Percentiles rank a stretch among this genome's conserved stretches.
Conservation (phyloP, 2,888 invertebrate genomes). For the Protophormia terraenovae region DNA sequence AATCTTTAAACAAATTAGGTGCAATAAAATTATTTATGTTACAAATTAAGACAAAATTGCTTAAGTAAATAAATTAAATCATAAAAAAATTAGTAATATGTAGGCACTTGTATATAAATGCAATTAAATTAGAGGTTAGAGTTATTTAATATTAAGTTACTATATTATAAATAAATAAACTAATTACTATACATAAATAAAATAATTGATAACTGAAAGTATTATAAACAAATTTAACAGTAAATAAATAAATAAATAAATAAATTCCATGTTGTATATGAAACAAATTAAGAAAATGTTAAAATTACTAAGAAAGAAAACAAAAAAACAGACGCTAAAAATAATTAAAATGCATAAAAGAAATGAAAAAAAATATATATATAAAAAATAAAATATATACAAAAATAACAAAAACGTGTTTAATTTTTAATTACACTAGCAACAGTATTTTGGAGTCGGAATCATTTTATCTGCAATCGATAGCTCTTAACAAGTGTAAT, state of each 20-base stretch:
- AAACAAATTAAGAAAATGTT: slow-evolving; percentile 54
- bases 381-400: not conserved
- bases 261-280: slow-evolving; percentile 58
- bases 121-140: slow-evolving; percentile 51
- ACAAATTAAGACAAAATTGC: slow-evolving; percentile 48
- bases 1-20: slow-evolving; percentile 50
- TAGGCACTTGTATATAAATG: slow-evolving; percentile 64
- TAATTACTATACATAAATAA: slow-evolving; percentile 2
- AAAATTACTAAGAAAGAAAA: slow-evolving; percentile 23
- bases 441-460: too few species aligned
- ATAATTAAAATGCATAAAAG: slow-evolving; percentile 32
- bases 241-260: not conserved
- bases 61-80: slow-evolving; percentile 11
- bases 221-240: slow-evolving; percentile 41
- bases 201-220: slow-evolving; percentile 36
- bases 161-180: slow-evolving; percentile 1
- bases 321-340: slow-evolving; percentile 31
- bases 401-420: not conserved
- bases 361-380: not conserved
- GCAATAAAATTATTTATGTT: slow-evolving; percentile 42
- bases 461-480: too few species aligned
- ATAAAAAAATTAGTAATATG: slow-evolving; percentile 4
- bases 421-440: not conserved
- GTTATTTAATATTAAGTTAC: slow-evolving; percentile 32
- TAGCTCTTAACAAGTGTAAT: too few species aligned